A percentile compares a stretch with the other conserved stretches of the same genome.
phyloP scores from a whole-genome alignment of 2,888 invertebrate species.

The Ophraella communa region DNA sequence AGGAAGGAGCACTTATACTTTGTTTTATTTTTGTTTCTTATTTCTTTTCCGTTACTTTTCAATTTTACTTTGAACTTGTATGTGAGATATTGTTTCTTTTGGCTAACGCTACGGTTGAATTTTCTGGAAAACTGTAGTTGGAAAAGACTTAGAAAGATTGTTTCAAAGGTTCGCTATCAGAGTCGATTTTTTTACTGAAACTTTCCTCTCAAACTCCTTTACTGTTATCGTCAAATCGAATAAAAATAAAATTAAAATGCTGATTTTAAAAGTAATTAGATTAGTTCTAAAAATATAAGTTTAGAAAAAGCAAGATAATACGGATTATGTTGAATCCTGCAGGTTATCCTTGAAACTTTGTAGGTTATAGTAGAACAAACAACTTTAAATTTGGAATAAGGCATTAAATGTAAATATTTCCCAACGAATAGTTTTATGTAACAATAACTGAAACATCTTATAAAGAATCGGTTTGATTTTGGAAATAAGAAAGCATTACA shows the following conservation, averaged over 20 bases:
- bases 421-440: no score
- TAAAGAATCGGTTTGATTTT: no score
- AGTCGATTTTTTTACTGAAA: not conserved
- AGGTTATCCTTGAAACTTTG: no score
- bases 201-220: not conserved
- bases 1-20: constrained; percentile 38
- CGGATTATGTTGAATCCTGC: no score
- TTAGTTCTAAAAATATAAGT: no score
- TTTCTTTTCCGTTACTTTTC: constrained; percentile 36
- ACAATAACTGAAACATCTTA: no score
- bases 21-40: constrained; percentile 32
- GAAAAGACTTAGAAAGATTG: not conserved
- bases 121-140: not conserved
- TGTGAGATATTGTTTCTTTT: constrained; percentile 29
- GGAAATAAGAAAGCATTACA: no score
- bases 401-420: no score
- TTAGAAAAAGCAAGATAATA: no score
- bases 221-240: not conserved
- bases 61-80: constrained; percentile 31
- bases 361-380: no score
- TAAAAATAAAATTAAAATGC: not conserved
- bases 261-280: not conserved
- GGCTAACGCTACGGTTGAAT: not conserved
- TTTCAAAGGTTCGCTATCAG: not conserved
- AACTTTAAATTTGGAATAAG: no score